Base-by-base conservation (phyloP, 1,140 invertebrate species). In the Zaprionus africanus region DNA sequence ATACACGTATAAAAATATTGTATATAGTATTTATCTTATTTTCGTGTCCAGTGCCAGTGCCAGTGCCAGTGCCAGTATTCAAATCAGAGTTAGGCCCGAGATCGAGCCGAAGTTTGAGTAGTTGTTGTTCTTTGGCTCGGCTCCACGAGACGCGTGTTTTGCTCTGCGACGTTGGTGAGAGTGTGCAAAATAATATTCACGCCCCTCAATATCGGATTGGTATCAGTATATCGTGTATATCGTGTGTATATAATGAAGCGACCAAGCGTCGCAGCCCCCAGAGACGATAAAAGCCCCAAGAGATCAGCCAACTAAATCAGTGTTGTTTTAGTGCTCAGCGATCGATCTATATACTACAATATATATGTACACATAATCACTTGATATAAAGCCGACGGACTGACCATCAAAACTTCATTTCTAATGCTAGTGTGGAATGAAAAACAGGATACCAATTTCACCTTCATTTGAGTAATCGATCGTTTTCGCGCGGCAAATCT, bases 401-500 rank as follows among this genome's bases (percentile, higher is more conserved):
- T 46, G 11, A 28, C 34, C 1, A 56, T 19, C 15, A 36, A 17
- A 46, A 69, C 54, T 38, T 54, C 34, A 76, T 63, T 46, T 81
- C 83, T 76, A 85, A 91, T 91, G 90, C 79, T 91, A 49, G 84
- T 91, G 66, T 91, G 90, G 90, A 91, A 91, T 79, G 90, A 91
- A 76, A 91, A 91, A 71, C 90, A 91, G 82, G 90, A 91, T 75
- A 83, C 64, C n/a, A 86, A 91, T 43, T 86, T 88, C 41, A 90
- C 76, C 6, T 91, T 91, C 36, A 91, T 91, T 81, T 91, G 80
- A 91, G 80, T 58, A 49, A 11, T 13, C 12, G 7, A 43, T 5
- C 4, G n/a, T 46, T 17, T 19, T n/a, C 31, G 41, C 41, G 41
- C 49, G 59, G 22, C 43, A 53, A 31, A 12, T 28, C 11, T 28